Percentiles rank a stretch among this genome's conserved stretches.
Conservation (phyloP, 2,113 vertebrate species). For the Varanus komodoensis region DNA sequence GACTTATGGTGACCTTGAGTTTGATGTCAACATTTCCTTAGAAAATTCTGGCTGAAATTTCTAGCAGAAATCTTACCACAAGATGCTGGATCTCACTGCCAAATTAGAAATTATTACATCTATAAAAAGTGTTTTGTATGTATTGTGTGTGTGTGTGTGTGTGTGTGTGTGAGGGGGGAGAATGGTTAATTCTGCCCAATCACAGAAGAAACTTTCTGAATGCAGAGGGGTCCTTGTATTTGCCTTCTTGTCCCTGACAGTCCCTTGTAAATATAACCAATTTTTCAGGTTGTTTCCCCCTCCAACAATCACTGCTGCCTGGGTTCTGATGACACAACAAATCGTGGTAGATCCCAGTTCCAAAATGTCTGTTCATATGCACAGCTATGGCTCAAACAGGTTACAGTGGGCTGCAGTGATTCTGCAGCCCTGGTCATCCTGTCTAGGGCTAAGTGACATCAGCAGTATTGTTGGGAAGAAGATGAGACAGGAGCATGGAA, state of each 20-base stretch:
- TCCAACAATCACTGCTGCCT: too few relatives aligned
- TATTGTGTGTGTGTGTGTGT: not conserved
- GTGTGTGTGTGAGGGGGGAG: not conserved
- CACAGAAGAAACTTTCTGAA: not conserved
- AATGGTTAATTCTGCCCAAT: not conserved
- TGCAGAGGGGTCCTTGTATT: not conserved
- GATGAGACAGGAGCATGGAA: too few relatives aligned
- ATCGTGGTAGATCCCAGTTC: too few relatives aligned
- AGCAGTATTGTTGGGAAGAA: too few relatives aligned
- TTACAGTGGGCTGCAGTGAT: too few relatives aligned
- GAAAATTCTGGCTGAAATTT: not conserved
- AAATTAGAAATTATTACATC: not conserved
- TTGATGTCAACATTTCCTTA: conserved; percentile 9
- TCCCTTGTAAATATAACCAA: not conserved
- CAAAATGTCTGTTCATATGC: too few relatives aligned
- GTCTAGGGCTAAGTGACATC: too few relatives aligned
- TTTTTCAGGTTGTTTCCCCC: too few relatives aligned
- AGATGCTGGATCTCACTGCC: not conserved
- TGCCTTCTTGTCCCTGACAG: not conserved
- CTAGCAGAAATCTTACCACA: not conserved
- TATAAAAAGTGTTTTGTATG: not conserved
- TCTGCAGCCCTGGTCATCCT: too few relatives aligned
- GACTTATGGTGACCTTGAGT: not conserved
- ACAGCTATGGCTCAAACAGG: too few relatives aligned
- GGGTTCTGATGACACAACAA: too few relatives aligned